Percentiles rank a stretch among this genome's conserved stretches.
Conservation (phyloP, 2,113 vertebrate species). For the Benitochromis conjunctus region DNA sequence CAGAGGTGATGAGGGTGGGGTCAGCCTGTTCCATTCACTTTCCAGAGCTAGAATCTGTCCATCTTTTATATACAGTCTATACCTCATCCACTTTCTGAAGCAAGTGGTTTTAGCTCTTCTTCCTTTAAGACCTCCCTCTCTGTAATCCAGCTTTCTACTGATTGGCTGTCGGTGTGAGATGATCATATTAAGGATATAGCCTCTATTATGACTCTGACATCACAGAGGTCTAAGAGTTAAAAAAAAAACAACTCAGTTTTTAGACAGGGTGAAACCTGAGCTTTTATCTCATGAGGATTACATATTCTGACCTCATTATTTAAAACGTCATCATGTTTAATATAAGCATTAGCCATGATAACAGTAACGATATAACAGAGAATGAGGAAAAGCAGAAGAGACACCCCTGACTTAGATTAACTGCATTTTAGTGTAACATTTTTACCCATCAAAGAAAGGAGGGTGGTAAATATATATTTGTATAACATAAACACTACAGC, state of each 20-base stretch:
- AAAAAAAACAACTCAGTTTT: neutral
- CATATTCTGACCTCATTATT: neutral
- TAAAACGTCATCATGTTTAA: neutral
- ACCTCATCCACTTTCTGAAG: neutral
- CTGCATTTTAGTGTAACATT: neutral
- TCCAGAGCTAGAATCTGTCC: neutral
- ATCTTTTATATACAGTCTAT: neutral
- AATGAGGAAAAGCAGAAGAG: neutral
- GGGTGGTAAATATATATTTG: neutral
- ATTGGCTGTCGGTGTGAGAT: neutral
- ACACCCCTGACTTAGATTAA: neutral
- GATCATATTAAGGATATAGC: neutral
- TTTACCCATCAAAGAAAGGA: neutral
- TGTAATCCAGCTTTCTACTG: neutral
- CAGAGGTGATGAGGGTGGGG: neutral
- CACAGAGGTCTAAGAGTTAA: neutral
- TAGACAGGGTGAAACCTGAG: neutral
- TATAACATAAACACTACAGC: constrained; percentile 68
- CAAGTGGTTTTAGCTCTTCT: neutral
- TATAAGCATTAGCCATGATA: neutral
- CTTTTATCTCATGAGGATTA: neutral
- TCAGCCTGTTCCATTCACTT: neutral
- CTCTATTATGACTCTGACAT: neutral
- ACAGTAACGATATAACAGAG: neutral
- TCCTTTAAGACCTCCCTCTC: neutral